Conservation (phyloP, 2,113 vertebrate species). For the Nothobranchius kuhntae region DNA sequence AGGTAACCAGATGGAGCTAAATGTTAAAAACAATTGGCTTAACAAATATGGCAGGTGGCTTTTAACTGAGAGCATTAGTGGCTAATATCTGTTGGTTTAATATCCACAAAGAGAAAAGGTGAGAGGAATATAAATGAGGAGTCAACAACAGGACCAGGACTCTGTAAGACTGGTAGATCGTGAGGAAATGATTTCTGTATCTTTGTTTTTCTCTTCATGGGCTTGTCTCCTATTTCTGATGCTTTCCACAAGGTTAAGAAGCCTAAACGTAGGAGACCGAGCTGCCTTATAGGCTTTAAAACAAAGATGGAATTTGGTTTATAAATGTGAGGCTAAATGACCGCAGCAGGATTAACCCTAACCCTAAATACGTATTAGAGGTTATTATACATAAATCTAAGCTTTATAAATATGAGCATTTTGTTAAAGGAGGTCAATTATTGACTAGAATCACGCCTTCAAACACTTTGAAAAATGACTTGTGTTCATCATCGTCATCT, state of each 20-base stretch:
- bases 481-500: no score
- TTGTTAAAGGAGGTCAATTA: no score
- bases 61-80: constrained; percentile 28
- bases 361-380: no score
- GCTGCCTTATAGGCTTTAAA: constrained; percentile 24
- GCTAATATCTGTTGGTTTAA: constrained; percentile 38
- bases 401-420: no score
- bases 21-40: constrained; percentile 3
- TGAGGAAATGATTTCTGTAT: constrained; percentile 22
- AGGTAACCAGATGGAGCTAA: constrained; percentile 15
- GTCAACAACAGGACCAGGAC: constrained; percentile 9
- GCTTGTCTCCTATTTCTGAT: constrained; percentile 24
- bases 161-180: constrained; percentile 9
- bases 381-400: no score
- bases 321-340: no score
- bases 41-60: constrained; percentile 19
- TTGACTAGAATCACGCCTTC: no score
- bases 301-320: not conserved
- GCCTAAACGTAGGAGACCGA: constrained; percentile 29
- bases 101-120: constrained; percentile 6
- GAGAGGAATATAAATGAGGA: constrained; percentile 38
- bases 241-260: constrained; percentile 17
- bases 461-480: no score
- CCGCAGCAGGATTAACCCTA: no score
- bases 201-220: constrained; percentile 22